A percentile compares a stretch with the other conserved stretches of the same genome.
These are phyloP conservation scores for Drosophila kanekoi DNA, from an alignment of 2,888 invertebrate genomes.

Conservation along the genomic window DNA sequence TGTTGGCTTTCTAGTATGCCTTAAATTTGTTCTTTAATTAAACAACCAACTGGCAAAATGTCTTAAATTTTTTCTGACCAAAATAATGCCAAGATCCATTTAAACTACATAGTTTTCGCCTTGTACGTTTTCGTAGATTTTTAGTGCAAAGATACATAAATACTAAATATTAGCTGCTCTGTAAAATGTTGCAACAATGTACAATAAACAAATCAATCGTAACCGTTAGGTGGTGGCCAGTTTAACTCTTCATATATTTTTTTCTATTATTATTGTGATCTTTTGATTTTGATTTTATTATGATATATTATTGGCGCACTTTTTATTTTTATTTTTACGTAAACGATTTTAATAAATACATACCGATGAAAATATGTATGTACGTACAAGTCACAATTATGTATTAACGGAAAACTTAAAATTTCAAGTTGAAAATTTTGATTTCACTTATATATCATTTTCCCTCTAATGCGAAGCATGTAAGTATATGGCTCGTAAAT, in stretches of 20 bases:
- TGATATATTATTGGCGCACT: constrained; percentile 17
- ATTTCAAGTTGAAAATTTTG: constrained; percentile 8
- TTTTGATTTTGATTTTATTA: constrained; percentile 15
- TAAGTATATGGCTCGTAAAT: constrained; percentile 7
- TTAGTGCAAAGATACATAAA: constrained; percentile 52
- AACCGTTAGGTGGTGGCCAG: constrained; percentile 70
- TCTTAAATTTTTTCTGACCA: constrained; percentile 30
- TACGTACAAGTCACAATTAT: constrained; percentile 19
- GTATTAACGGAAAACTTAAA: constrained; percentile 47
- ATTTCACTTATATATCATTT: constrained; percentile 5
- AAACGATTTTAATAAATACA: constrained; percentile 18
- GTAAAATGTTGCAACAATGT: constrained; percentile 76
- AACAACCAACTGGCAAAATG: constrained; percentile 37
- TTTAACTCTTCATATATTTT: constrained; percentile 40
- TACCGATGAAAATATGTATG: constrained; percentile 15
- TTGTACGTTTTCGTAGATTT: constrained; percentile 36
- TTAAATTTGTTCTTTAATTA: constrained; percentile 31
- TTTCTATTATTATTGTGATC: constrained; percentile 27
- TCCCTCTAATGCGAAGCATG: background rate
- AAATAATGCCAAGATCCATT: constrained; percentile 44
- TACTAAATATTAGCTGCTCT: constrained; percentile 74
- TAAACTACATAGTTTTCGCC: constrained; percentile 28
- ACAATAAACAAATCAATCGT: constrained; percentile 39
- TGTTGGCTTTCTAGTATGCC: constrained; percentile 60
- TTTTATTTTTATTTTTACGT: constrained; percentile 15